Conservation (phyloP, 2,113 vertebrate genomes). For the Tricholaema leucomelas region DNA sequence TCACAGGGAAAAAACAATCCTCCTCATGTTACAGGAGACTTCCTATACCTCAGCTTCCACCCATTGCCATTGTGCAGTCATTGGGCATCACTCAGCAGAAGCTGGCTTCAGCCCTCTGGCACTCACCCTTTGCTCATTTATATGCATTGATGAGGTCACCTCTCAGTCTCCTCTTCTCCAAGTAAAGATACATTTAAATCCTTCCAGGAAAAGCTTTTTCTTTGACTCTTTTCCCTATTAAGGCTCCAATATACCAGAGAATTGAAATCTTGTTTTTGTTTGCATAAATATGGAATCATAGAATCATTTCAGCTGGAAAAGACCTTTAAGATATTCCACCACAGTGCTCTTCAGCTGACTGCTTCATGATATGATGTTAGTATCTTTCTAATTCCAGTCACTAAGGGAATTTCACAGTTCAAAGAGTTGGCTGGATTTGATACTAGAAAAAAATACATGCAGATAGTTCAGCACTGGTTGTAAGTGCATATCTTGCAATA, state of each 20-base stretch:
- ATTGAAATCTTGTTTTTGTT: background rate
- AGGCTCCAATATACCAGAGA: background rate
- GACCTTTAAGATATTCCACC: background rate
- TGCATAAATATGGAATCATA: background rate
- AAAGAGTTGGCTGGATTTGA: background rate
- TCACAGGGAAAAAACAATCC: too few relatives aligned
- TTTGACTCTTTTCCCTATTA: background rate
- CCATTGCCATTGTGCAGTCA: too few relatives aligned
- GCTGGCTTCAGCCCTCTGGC: too few relatives aligned
- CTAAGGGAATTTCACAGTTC: background rate
- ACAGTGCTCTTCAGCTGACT: background rate
- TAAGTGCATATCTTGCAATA: background rate
- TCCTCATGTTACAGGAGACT: too few relatives aligned
- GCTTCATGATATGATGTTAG: background rate
- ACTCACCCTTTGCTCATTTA: too few relatives aligned
- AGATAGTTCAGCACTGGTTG: background rate
- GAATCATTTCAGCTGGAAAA: too few relatives aligned
- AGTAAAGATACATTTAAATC: background rate
- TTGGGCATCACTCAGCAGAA: too few relatives aligned
- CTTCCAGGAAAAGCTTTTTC: background rate
- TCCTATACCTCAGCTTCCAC: too few relatives aligned
- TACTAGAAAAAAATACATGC: background rate
- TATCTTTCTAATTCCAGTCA: background rate
- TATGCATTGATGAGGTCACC: too few relatives aligned
- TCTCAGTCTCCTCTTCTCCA: too few relatives aligned